These are phyloP conservation scores for Drosophila prosaltans DNA, from an alignment of 1,140 invertebrate genomes.

Conservation along the genomic window DNA sequence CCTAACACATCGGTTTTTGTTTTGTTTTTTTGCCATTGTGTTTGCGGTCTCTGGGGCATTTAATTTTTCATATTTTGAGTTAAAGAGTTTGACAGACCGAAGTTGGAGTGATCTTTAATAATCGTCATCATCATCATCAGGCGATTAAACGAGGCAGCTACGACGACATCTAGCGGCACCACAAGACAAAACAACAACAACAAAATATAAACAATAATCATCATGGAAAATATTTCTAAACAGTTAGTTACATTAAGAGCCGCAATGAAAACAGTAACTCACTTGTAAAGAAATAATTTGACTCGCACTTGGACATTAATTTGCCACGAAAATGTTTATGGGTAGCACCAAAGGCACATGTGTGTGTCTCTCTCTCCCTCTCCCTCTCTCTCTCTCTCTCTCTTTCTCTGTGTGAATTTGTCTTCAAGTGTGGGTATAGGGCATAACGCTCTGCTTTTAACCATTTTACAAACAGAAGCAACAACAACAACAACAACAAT, in stretches of 20 bases:
- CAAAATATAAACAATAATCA: constrained; percentile 35
- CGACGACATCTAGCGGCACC: constrained; percentile 9
- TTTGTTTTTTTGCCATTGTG: constrained; percentile 4
- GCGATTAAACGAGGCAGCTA: constrained; percentile 71
- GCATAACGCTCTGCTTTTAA: constrained; percentile 58
- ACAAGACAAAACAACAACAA: not conserved
- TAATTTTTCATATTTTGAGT: constrained; percentile 38
- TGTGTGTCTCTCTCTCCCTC: too few species aligned
- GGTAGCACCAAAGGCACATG: not conserved
- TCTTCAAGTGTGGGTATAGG: constrained; percentile 37
- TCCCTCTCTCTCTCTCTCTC: too few species aligned
- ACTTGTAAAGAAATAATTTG: constrained; percentile 81
- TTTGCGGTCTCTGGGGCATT: constrained; percentile 39
- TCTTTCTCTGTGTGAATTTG: not conserved
- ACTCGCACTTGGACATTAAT: constrained; percentile 80
- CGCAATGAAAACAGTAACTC: constrained; percentile 81
- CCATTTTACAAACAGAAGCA: not conserved
- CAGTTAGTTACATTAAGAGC: constrained; percentile 81
- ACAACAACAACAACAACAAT: constrained; percentile 15
- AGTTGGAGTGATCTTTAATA: constrained; percentile 72
- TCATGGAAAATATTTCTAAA: constrained; percentile 77
- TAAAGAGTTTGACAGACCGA: constrained; percentile 35
- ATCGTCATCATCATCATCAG: constrained; percentile 62
- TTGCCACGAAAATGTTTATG: constrained; percentile 59
- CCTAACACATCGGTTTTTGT: constrained; percentile 43